A percentile compares a stretch with the other conserved stretches of the same genome.
Evolutionary conservation across 2,888 invertebrate genomes (phyloP).

Genomic region (Diplazon laetatorius): DNA sequence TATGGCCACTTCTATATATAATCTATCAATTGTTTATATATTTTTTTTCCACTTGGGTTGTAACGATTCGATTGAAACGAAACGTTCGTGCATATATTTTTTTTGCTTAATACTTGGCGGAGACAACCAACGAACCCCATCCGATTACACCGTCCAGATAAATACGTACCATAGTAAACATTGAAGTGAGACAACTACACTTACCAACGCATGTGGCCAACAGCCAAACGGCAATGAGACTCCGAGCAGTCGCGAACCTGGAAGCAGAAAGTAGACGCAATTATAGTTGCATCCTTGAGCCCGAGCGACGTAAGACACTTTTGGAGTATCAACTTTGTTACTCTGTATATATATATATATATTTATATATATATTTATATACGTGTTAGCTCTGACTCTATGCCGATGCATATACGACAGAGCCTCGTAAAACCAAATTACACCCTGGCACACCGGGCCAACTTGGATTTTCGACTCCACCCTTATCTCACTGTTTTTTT

Average conservation of each 20-base stretch:
- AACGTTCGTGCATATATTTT: too few relatives aligned
- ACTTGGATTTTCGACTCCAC: conserved; percentile 58
- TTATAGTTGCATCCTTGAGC: conserved; percentile 57
- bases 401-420: conserved; percentile 35
- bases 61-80: too few relatives aligned
- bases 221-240: conserved; percentile 73
- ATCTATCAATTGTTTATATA: too few relatives aligned
- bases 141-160: too few relatives aligned
- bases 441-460: conserved; percentile 44
- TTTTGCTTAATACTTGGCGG: too few relatives aligned
- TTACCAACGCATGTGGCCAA: conserved; percentile 74
- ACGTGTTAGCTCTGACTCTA: conserved; percentile 17
- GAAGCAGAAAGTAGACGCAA: conserved; percentile 67
- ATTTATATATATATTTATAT: too few relatives aligned
- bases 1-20: too few relatives aligned
- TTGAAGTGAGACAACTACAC: conserved; percentile 59
- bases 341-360: too few relatives aligned
- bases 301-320: conserved; percentile 31
- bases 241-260: conserved; percentile 72
- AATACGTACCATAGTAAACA: neutral
- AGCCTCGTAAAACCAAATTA: conserved; percentile 62
- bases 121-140: too few relatives aligned
- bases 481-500: conserved; percentile 16
- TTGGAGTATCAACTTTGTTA: conserved; percentile 32
- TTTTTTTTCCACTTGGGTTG: too few relatives aligned